Base-by-base conservation (phyloP, 2,888 invertebrate species). In the Tetragnatha montana region DNA sequence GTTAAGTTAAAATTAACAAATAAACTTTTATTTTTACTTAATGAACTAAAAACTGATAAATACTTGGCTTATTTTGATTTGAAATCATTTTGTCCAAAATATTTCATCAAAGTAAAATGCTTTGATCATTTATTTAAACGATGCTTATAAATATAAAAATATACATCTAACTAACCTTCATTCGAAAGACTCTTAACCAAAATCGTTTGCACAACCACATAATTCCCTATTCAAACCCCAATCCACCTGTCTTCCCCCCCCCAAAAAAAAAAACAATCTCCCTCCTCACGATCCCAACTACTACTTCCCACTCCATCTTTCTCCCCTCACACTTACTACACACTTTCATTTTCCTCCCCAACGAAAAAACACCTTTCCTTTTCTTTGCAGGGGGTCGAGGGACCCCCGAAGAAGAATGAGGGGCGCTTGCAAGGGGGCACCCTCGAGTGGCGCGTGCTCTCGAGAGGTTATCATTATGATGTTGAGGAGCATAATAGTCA, bases 381-480 rank as follows among this genome's bases (percentile, higher is more conserved):
- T 71, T 82, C 82, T 74, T 82, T 50, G 17, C 81, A n/a, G 21
- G 70, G 78, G 78, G 60, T 21, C 60, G 22, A 19, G 60, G 70
- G 78, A 60, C 73, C 82, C 81, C 73, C 82, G 21, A 50, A 71
- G 74, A 82, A 82, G 82, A 74, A 74, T 78, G 71, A 21, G 68
- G 81, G 81, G 80, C 19, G 70, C 69, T 21, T 1, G 17, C 19
- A 19, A 17, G 17, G 50, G 76, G 76, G 76, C 71, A 6, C n/a
- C 71, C 19, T 81, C 71, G 49, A 71, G 69, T 10, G 74, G 51
- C 82, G 74, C 82, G 82, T 71, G 82, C 19, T 73, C 82, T 22
- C 10, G 82, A 82, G 73, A 74, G 74, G 73, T 51, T 71, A 82
- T 74, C 71, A 81, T 81, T 82, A 82, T 82, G n/a, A 60, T 51